Base-by-base conservation (phyloP, 1,140 invertebrate species). In the Brachionus rotundiformis region DNA sequence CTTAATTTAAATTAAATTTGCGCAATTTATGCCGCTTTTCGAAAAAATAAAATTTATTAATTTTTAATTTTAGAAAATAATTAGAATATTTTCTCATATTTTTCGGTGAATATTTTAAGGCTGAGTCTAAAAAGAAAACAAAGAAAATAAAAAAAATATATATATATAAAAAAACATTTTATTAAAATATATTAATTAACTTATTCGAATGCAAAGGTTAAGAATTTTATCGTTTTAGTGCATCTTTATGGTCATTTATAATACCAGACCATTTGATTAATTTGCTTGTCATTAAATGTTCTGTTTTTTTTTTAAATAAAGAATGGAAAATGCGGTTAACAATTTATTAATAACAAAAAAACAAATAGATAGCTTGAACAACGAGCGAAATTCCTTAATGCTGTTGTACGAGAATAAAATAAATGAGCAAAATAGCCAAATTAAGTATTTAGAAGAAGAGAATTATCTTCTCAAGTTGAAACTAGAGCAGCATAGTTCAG, bases 261-360 rank as follows among this genome's bases (percentile, higher is more conserved):
- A 33, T 63, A 27, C 5, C 29, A 29, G 61, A 29, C 13, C 29
- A 29, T 27, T 13, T 63, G 27, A 29, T 63, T 33, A 27, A 63
- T 68, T 31, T 68, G 4, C n/a, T 68, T 68, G 33, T 19, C 33
- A 41, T 44, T 31, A 23, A 73, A 41, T 19, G 16, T 8, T 73
- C 27, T 73, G 13, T 73, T 47, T 27, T 59, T 59, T 59, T 49
- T 76, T 44, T 11, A 44, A 44, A 3, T 76, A 11, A 33, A 79
- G 76, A 59, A 79, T 79, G 76, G 76, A 79, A 79, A 79, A 63
- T 79, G 76, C 76, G 11, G 76, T 79, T 59, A 79, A 54, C 29
- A 63, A 79, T 63, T 79, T 79, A 63, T 54, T 79, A 59, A 33
- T 54, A 11, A 59, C 76, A 59, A 79, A 63, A 79, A 79, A 54